A percentile compares a stretch with the other conserved stretches of the same genome.
Conservation (phyloP, 2,797 vertebrate genomes). For the Spinus olivaceus region DNA sequence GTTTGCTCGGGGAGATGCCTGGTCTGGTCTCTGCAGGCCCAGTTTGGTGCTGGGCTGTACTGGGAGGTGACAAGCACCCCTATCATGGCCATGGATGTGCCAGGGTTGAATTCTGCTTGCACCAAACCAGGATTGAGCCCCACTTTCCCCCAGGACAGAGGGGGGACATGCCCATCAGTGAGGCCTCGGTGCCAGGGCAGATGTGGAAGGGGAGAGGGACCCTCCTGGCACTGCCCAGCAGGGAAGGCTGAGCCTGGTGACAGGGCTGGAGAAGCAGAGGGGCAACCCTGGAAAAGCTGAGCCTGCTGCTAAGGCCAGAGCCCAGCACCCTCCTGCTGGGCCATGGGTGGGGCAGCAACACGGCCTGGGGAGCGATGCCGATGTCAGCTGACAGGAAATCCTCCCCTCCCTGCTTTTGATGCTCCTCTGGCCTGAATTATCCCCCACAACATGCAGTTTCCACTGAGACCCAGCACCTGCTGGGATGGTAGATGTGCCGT, state of each 20-base stretch:
- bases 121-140: background rate
- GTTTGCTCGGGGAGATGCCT: fast-evolving
- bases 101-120: no score
- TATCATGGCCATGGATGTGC: fast-evolving
- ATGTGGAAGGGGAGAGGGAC: background rate
- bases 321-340: fast-evolving
- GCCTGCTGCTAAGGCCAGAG: background rate
- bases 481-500: fast-evolving
- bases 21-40: background rate
- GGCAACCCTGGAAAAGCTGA: background rate
- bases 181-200: fast-evolving
- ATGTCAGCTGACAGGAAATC: background rate
- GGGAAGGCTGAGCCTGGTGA: background rate
- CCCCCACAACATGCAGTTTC: background rate
- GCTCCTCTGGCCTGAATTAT: background rate
- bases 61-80: background rate
- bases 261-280: no score
- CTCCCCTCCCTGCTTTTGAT: background rate
- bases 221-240: fast-evolving
- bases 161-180: fast-evolving
- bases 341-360: background rate
- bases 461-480: fast-evolving
- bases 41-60: background rate
- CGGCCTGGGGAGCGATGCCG: fast-evolving
- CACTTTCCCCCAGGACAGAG: fast-evolving